Evolutionary conservation across 2,113 vertebrate genomes (phyloP), one percentile per base, ranked within the genome.

Genomic region (Ictalurus furcatus): DNA sequence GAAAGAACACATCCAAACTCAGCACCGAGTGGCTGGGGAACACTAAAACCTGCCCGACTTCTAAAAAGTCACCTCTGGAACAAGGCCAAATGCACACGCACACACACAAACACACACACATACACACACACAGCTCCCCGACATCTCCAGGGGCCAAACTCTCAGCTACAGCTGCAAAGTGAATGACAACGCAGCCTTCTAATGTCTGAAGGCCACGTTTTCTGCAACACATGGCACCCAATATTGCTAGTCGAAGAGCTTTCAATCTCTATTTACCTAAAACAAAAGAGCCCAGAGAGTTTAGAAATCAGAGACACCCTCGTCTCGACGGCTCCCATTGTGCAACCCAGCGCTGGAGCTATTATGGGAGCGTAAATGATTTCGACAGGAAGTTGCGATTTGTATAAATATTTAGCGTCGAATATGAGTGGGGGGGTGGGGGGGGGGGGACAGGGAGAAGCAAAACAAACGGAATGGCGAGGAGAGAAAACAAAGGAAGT

Each of bases 201-300:
- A 85, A 84, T 79, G 88, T 87, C 90, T 84, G 81, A 87, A 83
- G 88, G 74, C 73, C 81, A 85, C 37, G 73, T 89, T 86, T 89
- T 84, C 83, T 67, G 78, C 73, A 89, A 89, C 90, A 89, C 88
- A 87, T 81, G 85, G 90, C 58, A 82, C 85, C 85, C 61, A 56
- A 91, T 85, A 89, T 87, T 58, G 61, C 88, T 74, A 79, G 73
- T 48, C 28, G 40, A 82, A 58, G 73, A 87, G 90, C 88, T 82
- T 81, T 91, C 90, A 85, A 74, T 91, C 88, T 91, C 84, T 91
- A 87, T 91, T 91, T 91, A 85, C 88, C 44, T 87, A 89, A 89
- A 91, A 91, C 90, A 91, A 87, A 91, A 89, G 90, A 91, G 63
- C 85, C 85, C 82, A n/a, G 65, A 84, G 90, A 86, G 76, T 84